These are phyloP conservation scores for Melanocharis versteri DNA, from an alignment of 2,113 vertebrate species.

Conservation along the genomic window DNA sequence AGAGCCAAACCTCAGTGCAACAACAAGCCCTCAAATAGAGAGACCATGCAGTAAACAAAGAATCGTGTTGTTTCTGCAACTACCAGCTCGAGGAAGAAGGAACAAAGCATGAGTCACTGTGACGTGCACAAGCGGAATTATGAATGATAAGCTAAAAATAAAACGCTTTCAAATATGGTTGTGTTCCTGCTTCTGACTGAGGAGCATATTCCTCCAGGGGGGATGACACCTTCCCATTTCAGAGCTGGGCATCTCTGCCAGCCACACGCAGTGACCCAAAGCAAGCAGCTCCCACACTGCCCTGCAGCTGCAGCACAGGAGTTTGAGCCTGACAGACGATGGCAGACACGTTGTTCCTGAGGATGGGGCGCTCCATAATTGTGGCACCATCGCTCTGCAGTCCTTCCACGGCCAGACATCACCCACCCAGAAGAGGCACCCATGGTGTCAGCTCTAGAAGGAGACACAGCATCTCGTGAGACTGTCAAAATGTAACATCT, in stretches of 20 bases:
- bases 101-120: constrained; percentile 23
- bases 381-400: background rate
- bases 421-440: background rate
- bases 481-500: background rate
- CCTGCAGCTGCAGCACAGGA: background rate
- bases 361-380: background rate
- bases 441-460: background rate
- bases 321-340: background rate
- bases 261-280: fast-evolving
- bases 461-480: background rate
- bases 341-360: background rate
- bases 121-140: background rate
- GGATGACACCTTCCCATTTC: background rate
- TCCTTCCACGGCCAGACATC: background rate
- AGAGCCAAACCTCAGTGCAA: background rate
- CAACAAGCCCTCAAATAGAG: background rate
- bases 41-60: background rate
- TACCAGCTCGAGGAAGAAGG: background rate
- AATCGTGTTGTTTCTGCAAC: background rate
- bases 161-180: background rate
- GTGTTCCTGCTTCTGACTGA: background rate
- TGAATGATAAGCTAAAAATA: constrained; percentile 58
- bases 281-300: background rate
- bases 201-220: background rate
- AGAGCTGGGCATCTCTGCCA: background rate